phyloP scores from a whole-genome alignment of 2,113 vertebrate species.

The Tapirus terrestris region DNA sequence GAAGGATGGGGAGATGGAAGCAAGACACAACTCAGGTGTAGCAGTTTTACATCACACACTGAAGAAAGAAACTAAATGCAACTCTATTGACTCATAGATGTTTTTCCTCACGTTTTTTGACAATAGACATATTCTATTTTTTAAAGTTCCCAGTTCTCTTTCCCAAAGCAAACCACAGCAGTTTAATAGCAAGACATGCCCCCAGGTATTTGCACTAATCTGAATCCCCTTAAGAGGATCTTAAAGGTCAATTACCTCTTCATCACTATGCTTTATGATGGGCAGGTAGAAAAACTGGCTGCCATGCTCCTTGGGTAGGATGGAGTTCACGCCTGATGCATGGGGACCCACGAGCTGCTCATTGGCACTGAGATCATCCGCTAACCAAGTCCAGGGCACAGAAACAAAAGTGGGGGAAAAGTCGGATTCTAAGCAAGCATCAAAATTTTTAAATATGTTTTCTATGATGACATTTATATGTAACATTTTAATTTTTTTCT shows the following conservation, averaged over 20 bases:
- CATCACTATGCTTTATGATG: constrained; percentile 95
- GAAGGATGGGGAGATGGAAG: not conserved
- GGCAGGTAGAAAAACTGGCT: constrained; percentile 98
- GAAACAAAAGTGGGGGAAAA: not conserved
- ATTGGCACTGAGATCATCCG: constrained; percentile 96
- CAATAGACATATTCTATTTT: not conserved
- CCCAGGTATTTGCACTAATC: not conserved
- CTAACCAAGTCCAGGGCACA: constrained; percentile 82
- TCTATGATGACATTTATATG: not conserved
- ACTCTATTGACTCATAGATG: not conserved
- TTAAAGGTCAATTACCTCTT: constrained; percentile 88
- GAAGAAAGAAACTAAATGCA: not conserved
- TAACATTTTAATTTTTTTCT: not conserved
- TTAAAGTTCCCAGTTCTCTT: not conserved
- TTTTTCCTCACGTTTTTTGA: not conserved
- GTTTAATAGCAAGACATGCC: not conserved
- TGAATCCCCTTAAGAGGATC: not conserved
- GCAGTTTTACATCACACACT: not conserved
- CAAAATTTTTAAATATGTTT: constrained; percentile 40
- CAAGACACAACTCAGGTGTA: not conserved
- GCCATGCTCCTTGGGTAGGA: constrained; percentile 98
- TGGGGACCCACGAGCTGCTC: constrained; percentile 95
- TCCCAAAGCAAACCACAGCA: not conserved
- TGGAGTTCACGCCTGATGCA: constrained; percentile 96
- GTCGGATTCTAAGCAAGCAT: constrained; percentile 49